phyloP scores from a whole-genome alignment of 2,797 vertebrate genomes.

The Clarias platycephalus region DNA sequence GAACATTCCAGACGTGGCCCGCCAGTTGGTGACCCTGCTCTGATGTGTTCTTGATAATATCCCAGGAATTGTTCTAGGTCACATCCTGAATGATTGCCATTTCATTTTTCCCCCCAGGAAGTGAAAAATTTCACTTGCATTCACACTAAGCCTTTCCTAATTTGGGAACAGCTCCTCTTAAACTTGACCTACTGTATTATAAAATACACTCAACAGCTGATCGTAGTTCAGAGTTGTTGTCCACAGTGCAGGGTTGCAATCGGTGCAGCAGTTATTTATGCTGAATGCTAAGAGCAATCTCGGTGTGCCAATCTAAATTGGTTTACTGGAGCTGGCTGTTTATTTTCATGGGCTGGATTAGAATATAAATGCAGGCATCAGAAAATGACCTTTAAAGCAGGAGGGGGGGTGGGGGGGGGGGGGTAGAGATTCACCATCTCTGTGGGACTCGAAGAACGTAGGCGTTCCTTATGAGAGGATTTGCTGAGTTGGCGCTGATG shows the following conservation, averaged over 20 bases:
- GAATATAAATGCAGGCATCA: constrained; percentile 46
- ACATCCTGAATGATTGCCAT: background rate
- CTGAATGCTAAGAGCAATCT: constrained; percentile 65
- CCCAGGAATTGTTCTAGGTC: background rate
- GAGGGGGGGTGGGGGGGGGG: background rate
- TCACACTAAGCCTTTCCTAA: background rate
- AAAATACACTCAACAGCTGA: background rate
- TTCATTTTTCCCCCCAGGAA: background rate
- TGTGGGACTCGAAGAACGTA: background rate
- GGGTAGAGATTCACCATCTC: constrained; percentile 14
- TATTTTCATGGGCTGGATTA: constrained; percentile 53
- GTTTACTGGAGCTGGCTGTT: constrained; percentile 52
- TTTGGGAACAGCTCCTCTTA: background rate
- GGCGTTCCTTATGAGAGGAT: background rate
- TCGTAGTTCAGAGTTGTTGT: constrained; percentile 14
- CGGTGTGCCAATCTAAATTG: constrained; percentile 62
- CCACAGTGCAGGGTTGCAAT: constrained; percentile 56
- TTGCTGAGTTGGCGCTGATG: background rate
- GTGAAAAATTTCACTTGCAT: background rate
- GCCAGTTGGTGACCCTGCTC: no score
- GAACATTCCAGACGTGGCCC: background rate
- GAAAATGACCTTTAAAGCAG: constrained; percentile 49
- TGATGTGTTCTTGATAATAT: background rate
- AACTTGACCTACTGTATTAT: background rate
- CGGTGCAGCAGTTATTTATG: constrained; percentile 62